Evolutionary conservation across 1,140 invertebrate species (phyloP), one percentile per base, ranked within the genome.

Genomic region (Neodiprion lecontei): DNA sequence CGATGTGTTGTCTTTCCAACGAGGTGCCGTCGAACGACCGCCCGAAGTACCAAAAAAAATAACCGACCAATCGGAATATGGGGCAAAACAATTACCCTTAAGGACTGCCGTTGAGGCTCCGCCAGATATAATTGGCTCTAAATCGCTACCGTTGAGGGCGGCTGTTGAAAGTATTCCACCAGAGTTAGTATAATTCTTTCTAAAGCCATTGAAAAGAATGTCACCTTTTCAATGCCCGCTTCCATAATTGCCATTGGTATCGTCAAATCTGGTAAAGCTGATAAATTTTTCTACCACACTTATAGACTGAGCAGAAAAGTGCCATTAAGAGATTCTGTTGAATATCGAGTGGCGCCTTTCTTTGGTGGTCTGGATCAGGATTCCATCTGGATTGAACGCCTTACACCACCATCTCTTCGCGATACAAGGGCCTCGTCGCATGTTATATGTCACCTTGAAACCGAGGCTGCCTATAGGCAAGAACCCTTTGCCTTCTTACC

Each of bases 371-470:
- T 83, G 9, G 83, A 85, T 69, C 82, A 88, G 17, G 86, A 86
- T 11, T 83, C 86, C 1, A 84, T 89, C 49, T 89, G 88, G 88
- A 79, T 89, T 28, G 86, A 88, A 70, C 85, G 86, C 69, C 75
- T 88, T 10, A 81, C 81, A 21, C 82, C 86, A 10, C 87, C 88
- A 3, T 81, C 78, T n/a, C 74, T 88, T 21, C 80, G 85, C 10
- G 78, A 81, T 9, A 76, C 74, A 48, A 78, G 85, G 72, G 72
- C 70, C 8, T 79, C 82, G 11, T 75, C 79, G 8, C 85, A 85
- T 73, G 87, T 94, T 1, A 90, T 95, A 1, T 95, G 94, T 80
- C 94, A 94, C 81, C 86, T 94, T 48, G 89, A 94, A 80, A 91
- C 92, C 0, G 91, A 90, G 86, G 90, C 93, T 1, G 89, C 90